phyloP scores from a whole-genome alignment of 2,113 vertebrate species.

The Xiphorhynchus elegans region DNA sequence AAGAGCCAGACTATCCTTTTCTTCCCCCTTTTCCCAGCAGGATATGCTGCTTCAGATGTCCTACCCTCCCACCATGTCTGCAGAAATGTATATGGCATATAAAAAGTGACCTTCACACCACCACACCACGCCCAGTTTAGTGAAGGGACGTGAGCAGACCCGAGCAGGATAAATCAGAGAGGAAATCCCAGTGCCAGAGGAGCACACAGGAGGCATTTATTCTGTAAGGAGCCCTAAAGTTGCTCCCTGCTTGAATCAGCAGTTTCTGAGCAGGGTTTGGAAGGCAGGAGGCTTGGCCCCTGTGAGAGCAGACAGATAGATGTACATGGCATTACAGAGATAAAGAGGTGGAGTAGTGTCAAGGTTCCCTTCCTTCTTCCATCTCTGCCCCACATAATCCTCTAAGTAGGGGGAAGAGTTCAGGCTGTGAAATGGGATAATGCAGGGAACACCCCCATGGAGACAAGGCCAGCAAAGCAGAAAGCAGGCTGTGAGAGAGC shows the following conservation, averaged over 20 bases:
- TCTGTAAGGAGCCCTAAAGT: constrained; percentile 46
- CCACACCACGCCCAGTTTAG: neutral
- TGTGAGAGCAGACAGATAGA: neutral
- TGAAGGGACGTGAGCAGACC: constrained; percentile 55
- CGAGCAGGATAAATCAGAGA: constrained; percentile 72
- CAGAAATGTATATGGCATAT: constrained; percentile 25
- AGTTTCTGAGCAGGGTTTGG: constrained; percentile 19
- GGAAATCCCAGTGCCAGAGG: constrained; percentile 59
- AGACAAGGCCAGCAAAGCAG: neutral
- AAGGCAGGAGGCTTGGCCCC: constrained; percentile 7
- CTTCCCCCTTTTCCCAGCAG: constrained; percentile 23
- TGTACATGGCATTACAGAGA: neutral
- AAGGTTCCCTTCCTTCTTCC: constrained; percentile 3
- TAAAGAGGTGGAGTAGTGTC: neutral
- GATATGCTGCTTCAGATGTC: constrained; percentile 18
- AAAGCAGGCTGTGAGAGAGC: neutral
- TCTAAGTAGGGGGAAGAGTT: constrained; percentile 17
- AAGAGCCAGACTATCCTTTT: constrained; percentile 17
- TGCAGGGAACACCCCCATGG: neutral
- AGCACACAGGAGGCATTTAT: constrained; percentile 25
- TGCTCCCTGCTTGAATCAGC: constrained; percentile 65
- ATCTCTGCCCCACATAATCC: constrained; percentile 2
- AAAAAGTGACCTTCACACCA: constrained; percentile 67
- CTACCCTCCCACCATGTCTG: constrained; percentile 23
- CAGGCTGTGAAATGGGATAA: constrained; percentile 45